phyloP scores from a whole-genome alignment of 2,888 invertebrate genomes.

The Drosophila stalkeri region DNA sequence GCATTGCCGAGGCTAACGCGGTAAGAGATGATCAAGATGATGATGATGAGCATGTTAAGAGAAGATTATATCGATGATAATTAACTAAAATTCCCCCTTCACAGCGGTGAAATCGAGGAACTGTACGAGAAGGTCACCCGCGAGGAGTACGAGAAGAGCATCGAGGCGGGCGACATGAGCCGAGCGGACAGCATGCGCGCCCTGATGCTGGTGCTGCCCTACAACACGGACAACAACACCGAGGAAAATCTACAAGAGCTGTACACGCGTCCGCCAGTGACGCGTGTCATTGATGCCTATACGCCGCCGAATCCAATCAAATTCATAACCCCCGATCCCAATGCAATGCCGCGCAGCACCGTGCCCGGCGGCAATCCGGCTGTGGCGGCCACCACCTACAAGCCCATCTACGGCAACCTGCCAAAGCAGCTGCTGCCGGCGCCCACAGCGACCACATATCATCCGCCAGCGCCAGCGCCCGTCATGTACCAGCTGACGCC shows the following conservation, averaged over 20 bases:
- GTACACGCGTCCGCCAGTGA: conserved; percentile 84
- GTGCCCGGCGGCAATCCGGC: conserved; percentile 79
- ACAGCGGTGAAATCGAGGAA: conserved; percentile 85
- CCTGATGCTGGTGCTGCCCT: conserved; percentile 85
- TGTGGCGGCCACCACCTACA: conserved; percentile 85
- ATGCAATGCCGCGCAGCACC: conserved; percentile 72
- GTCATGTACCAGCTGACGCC: conserved; percentile 71
- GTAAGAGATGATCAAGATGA: conserved; percentile 56
- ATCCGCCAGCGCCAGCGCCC: conserved; percentile 71
- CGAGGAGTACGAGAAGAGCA: conserved; percentile 84
- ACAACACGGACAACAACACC: conserved; percentile 84
- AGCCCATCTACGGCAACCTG: conserved; percentile 82
- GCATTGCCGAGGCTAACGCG: conserved; percentile 83
- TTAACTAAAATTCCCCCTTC: not conserved
- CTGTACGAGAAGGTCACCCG: conserved; percentile 85
- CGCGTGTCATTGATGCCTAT: conserved; percentile 83
- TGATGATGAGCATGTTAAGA: not conserved
- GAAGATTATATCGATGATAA: not conserved
- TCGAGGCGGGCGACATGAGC: conserved; percentile 83
- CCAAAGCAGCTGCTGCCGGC: conserved; percentile 59
- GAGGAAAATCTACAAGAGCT: conserved; percentile 84
- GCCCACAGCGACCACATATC: conserved; percentile 78
- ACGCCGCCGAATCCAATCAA: conserved; percentile 80
- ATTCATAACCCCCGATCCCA: conserved; percentile 78
- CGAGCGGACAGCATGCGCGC: conserved; percentile 85